phyloP scores from a whole-genome alignment of 2,113 vertebrate species.

The Macrotus californicus region DNA sequence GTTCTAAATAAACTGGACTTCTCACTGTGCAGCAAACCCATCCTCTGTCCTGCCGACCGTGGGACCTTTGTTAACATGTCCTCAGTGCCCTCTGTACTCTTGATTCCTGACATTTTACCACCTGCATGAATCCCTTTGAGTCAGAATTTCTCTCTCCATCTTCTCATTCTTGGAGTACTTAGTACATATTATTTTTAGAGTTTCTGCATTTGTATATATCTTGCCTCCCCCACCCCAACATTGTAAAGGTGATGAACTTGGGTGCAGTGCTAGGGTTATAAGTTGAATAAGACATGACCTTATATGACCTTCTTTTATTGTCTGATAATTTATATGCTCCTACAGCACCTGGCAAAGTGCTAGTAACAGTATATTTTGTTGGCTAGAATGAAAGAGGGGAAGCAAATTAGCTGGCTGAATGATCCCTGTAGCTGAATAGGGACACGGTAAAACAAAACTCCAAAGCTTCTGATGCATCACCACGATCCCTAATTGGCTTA shows the following conservation, averaged over 20 bases:
- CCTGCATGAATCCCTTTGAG: neutral
- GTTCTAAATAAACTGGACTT: neutral
- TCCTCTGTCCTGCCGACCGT: neutral
- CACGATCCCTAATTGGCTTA: slow-evolving; percentile 42
- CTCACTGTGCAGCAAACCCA: neutral
- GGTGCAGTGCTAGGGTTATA: neutral
- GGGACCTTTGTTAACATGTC: neutral
- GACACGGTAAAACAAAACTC: neutral
- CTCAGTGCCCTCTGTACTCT: neutral
- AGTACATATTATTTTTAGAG: neutral
- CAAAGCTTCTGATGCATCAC: neutral
- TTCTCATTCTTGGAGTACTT: neutral
- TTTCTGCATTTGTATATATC: neutral
- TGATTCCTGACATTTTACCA: neutral
- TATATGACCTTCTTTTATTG: neutral
- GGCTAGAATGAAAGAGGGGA: neutral
- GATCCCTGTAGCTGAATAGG: neutral
- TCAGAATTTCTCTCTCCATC: neutral
- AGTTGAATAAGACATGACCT: neutral
- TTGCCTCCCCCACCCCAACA: neutral
- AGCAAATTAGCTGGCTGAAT: slow-evolving; percentile 38
- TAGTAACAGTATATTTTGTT: neutral
- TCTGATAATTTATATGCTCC: neutral
- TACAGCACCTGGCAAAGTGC: neutral
- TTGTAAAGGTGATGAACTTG: neutral